These are phyloP conservation scores for Drosophila orena DNA, from an alignment of 1,140 invertebrate genomes.

Conservation along the genomic window DNA sequence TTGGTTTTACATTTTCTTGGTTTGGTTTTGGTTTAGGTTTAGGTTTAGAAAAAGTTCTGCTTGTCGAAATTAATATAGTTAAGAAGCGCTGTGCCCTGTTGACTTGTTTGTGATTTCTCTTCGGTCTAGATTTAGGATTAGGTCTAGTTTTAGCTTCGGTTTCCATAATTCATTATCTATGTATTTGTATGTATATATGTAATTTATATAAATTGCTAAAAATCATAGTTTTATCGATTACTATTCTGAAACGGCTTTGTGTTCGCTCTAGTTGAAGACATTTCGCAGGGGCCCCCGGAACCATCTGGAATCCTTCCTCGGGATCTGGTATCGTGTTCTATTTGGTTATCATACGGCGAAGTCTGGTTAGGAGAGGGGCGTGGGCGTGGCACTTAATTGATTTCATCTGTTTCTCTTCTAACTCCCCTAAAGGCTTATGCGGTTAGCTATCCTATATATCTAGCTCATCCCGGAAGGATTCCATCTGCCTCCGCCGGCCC, in stretches of 20 bases:
- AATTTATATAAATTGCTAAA: conserved; percentile 69
- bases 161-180: conserved; percentile 48
- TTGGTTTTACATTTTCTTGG: conserved; percentile 58
- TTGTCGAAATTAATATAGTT: conserved; percentile 73
- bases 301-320: conserved; percentile 31
- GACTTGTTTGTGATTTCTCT: conserved; percentile 69
- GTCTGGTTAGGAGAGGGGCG: conserved; percentile 13
- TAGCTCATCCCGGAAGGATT: conserved; percentile 35
- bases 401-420: conserved; percentile 18
- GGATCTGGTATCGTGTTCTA: conserved; percentile 21
- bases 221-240: conserved; percentile 64
- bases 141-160: conserved; percentile 41
- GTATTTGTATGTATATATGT: conserved; percentile 59
- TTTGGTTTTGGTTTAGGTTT: conserved; percentile 38
- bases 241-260: conserved; percentile 58
- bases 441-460: conserved; percentile 21
- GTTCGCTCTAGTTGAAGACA: conserved; percentile 62
- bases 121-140: conserved; percentile 49
- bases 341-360: conserved; percentile 29
- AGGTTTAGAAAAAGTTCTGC: conserved; percentile 72
- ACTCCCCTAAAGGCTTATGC: conserved; percentile 24
- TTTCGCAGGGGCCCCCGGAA: conserved; percentile 36
- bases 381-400: conserved; percentile 71
- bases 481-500: conserved; percentile 38
- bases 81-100: conserved; percentile 82